Evolutionary conservation across 2,113 vertebrate species (phyloP).

Genomic region (Lepidothrix coronata): DNA sequence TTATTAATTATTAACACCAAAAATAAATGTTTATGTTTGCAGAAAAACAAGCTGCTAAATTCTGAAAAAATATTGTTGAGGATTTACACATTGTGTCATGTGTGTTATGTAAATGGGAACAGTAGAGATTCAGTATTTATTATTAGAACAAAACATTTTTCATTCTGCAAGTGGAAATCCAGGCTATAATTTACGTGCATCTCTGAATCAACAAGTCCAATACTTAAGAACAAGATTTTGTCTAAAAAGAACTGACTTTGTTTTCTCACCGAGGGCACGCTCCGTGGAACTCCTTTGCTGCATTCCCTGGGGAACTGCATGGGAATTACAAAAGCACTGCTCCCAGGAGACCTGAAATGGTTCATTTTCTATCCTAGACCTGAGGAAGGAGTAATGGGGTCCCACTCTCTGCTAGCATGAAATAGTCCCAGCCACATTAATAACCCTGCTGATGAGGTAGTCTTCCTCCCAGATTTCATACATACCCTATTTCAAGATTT

Average conservation of each 20-base stretch:
- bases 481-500: not conserved
- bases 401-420: not conserved
- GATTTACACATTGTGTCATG: constrained; percentile 57
- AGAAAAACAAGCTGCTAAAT: constrained; percentile 63
- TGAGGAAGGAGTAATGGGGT: not conserved
- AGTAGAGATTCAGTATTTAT: constrained; percentile 25
- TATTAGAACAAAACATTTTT: constrained; percentile 43
- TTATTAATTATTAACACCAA: constrained; percentile 65
- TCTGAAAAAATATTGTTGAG: constrained; percentile 57
- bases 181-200: not conserved
- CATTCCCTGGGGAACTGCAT: not conserved
- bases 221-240: not conserved
- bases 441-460: not conserved
- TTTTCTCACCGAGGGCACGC: not conserved
- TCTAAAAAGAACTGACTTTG: constrained; percentile 7
- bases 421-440: not conserved
- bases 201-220: not conserved
- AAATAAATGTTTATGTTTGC: constrained; percentile 57
- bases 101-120: constrained; percentile 38
- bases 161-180: not conserved
- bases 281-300: not conserved
- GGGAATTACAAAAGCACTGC: constrained; percentile 7
- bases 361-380: not conserved
- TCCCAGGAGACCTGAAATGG: not conserved
- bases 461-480: not conserved